Evolutionary conservation across 2,113 vertebrate species (phyloP).

Genomic region (Bubalus kerabau): DNA sequence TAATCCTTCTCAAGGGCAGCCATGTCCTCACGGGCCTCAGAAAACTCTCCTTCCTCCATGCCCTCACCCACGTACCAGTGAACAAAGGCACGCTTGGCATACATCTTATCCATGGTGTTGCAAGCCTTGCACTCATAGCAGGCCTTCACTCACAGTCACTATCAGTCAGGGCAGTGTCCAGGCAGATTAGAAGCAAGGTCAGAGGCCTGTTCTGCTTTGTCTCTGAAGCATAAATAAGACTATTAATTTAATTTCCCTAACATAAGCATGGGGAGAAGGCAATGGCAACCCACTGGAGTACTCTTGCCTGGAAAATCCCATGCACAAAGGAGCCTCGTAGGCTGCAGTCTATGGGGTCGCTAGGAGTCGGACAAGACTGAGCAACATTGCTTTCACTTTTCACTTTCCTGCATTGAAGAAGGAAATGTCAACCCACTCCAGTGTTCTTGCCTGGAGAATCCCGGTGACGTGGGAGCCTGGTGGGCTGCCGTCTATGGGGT

Average conservation of each 20-base stretch:
- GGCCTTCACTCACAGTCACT: background rate
- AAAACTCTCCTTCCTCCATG: too few relatives aligned
- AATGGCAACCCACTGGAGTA: accelerated
- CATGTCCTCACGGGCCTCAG: too few relatives aligned
- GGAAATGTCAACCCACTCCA: background rate
- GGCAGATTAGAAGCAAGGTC: background rate
- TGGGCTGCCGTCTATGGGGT: background rate
- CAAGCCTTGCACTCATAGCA: background rate
- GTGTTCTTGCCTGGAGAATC: background rate
- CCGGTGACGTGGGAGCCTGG: background rate
- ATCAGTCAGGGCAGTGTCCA: background rate
- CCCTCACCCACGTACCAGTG: too few relatives aligned
- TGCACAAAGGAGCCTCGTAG: background rate
- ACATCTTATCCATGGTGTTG: background rate
- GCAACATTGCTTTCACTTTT: background rate
- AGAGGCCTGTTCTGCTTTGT: background rate
- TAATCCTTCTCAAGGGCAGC: too few relatives aligned
- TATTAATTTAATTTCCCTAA: background rate
- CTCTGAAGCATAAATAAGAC: background rate
- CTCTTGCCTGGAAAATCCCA: background rate
- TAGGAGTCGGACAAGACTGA: background rate
- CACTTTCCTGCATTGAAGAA: background rate
- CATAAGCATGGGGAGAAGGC: background rate
- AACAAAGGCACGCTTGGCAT: too few relatives aligned
- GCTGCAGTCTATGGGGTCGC: background rate